These are phyloP conservation scores for Neocrepidodera transversa DNA, from an alignment of 2,888 invertebrate genomes.

Conservation along the genomic window DNA sequence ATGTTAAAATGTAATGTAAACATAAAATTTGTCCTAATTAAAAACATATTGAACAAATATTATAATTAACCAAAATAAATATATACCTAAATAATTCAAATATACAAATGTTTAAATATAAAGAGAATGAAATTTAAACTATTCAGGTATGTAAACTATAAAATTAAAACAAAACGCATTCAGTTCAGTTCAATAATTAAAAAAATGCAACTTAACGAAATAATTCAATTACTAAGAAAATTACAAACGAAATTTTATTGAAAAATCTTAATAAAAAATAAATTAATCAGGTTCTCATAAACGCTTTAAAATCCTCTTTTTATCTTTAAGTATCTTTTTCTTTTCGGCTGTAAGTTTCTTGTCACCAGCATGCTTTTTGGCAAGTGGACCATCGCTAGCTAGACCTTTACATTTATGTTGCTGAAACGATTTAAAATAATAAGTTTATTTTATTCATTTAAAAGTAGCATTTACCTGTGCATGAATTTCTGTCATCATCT, in stretches of 20 bases:
- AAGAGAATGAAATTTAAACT: no score
- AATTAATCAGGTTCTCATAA: conserved; percentile 67
- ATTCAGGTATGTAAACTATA: neutral
- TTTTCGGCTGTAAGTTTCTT: conserved; percentile 72
- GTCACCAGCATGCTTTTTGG: conserved; percentile 86
- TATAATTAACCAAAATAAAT: no score
- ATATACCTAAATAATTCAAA: conserved; percentile 8
- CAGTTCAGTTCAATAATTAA: conserved; percentile 7
- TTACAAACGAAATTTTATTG: no score
- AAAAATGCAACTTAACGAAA: conserved; percentile 21
- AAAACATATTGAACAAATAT: no score
- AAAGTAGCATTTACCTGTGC: conserved; percentile 66
- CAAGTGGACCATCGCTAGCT: conserved; percentile 71
- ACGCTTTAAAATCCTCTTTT: conserved; percentile 84
- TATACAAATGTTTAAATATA: no score
- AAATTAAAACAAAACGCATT: neutral
- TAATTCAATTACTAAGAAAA: conserved; percentile 21
- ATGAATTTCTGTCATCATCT: conserved; percentile 92
- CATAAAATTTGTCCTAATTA: neutral
- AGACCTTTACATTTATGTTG: conserved; percentile 63
- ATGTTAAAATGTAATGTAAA: conserved; percentile 9
- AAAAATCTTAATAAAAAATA: conserved; percentile 28
- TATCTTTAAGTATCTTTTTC: conserved; percentile 80
- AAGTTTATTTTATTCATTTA: neutral
- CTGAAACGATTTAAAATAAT: conserved; percentile 53